These are phyloP conservation scores for Emydocephalus ijimae DNA, from an alignment of 2,113 vertebrate genomes.

Conservation along the genomic window DNA sequence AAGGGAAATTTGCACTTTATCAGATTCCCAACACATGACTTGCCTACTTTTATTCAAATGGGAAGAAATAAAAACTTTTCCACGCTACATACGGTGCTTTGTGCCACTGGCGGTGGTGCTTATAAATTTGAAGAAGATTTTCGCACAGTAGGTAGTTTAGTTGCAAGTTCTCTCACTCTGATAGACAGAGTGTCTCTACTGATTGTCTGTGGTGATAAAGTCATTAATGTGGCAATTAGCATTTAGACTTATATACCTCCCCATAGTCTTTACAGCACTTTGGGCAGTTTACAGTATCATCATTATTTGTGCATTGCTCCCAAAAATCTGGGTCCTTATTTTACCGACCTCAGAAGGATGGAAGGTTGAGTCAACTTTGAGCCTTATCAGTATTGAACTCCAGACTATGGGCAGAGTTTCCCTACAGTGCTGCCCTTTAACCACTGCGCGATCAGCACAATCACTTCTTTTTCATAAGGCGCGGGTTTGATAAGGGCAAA, in stretches of 20 bases:
- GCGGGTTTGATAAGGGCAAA: not conserved
- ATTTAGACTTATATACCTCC: not conserved
- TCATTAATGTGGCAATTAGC: not conserved
- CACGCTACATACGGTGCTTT: constrained; percentile 80
- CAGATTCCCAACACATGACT: constrained; percentile 79
- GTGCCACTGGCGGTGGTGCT: constrained; percentile 79
- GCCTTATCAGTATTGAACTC: not conserved
- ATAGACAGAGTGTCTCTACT: not conserved
- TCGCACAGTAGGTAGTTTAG: constrained; percentile 73
- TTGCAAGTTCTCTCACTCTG: not conserved
- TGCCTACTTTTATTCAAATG: constrained; percentile 84
- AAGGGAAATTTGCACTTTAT: constrained; percentile 83
- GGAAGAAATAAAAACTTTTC: constrained; percentile 82
- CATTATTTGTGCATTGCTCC: not conserved
- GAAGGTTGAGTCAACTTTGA: not conserved
- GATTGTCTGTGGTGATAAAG: not conserved
- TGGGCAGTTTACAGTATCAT: not conserved
- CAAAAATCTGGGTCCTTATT: not conserved
- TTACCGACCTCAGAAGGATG: not conserved
- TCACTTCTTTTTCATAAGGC: not conserved
- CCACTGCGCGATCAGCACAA: not conserved
- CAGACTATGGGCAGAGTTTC: not conserved
- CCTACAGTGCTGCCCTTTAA: not conserved
- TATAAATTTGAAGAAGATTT: constrained; percentile 85
- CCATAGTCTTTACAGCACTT: not conserved